Conservation (phyloP, 2,797 vertebrate genomes). For the Poecilia wingei region DNA sequence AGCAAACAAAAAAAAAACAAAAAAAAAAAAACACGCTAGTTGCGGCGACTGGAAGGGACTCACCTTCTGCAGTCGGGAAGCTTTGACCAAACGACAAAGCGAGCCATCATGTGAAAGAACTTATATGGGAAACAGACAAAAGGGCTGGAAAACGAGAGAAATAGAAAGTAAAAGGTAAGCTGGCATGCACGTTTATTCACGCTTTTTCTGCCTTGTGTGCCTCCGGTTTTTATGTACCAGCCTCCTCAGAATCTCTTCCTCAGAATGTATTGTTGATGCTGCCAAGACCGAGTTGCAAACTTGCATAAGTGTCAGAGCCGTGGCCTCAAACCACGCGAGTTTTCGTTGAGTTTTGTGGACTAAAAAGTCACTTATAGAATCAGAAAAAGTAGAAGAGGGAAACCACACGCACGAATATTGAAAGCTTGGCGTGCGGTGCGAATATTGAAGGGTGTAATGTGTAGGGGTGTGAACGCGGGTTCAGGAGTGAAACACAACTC, state of each 20-base stretch:
- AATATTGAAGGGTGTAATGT: conserved; percentile 42
- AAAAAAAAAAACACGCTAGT: conserved; percentile 12
- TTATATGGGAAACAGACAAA: conserved; percentile 72
- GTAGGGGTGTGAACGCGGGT: conserved; percentile 67
- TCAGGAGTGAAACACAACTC: conserved; percentile 67
- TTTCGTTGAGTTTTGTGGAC: not conserved
- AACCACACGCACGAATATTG: conserved; percentile 46
- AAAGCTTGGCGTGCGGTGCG: conserved; percentile 42
- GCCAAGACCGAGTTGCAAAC: conserved; percentile 59
- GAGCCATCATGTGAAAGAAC: conserved; percentile 84
- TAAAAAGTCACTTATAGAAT: conserved; percentile 14
- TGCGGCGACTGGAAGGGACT: conserved; percentile 34
- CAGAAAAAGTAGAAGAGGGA: not conserved
- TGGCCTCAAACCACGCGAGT: not conserved
- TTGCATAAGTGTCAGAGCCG: conserved; percentile 60
- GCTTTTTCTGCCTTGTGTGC: not conserved
- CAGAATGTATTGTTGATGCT: conserved; percentile 27
- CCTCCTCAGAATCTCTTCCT: conserved; percentile 6
- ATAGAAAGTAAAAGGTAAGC: conserved; percentile 79
- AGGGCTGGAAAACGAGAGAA: conserved; percentile 76
- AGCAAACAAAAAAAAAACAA: not conserved
- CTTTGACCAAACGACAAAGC: conserved; percentile 75
- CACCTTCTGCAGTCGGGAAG: conserved; percentile 64
- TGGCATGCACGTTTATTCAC: conserved; percentile 21
- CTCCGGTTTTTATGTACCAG: not conserved